Conservation (phyloP, 2,888 invertebrate genomes). For the Agrochola macilenta region DNA sequence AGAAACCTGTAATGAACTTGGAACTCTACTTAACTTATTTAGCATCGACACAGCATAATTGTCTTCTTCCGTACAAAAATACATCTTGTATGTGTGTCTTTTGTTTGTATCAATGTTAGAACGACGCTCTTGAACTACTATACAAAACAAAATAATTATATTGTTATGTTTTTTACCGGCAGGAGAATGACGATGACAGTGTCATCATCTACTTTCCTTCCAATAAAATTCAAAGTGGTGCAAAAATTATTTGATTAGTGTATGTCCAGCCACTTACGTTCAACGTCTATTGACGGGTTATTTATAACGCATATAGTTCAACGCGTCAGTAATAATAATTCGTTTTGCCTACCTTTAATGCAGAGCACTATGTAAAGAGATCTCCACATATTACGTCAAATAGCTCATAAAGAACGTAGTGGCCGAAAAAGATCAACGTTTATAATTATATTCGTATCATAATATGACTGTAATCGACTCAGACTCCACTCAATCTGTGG, state of each 20-base stretch:
- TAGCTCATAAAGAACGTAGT: neutral
- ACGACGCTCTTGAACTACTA: neutral
- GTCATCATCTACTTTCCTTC: neutral
- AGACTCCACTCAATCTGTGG: slow-evolving; percentile 49
- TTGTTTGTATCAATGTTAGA: neutral
- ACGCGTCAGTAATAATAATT: neutral
- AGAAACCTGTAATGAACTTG: neutral
- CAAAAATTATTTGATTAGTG: slow-evolving; percentile 13
- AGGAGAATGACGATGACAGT: neutral
- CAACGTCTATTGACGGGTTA: slow-evolving; percentile 12
- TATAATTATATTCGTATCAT: slow-evolving; percentile 20
- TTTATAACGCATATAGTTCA: neutral
- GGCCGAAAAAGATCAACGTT: slow-evolving; percentile 7
- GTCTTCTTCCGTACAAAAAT: neutral
- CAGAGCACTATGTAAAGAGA: slow-evolving; percentile 4
- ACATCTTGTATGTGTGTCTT: neutral
- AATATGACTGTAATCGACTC: slow-evolving; percentile 33
- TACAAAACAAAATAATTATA: neutral
- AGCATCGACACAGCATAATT: neutral
- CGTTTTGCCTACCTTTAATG: neutral
- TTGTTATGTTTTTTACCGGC: neutral
- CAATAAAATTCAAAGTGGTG: neutral
- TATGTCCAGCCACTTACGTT: slow-evolving; percentile 9
- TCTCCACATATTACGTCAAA: neutral
- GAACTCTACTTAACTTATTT: neutral